A percentile compares a stretch with the other conserved stretches of the same genome.
Evolutionary conservation across 92 coral and sea anemone genomes (phyloP).

Genomic region (Metridium senile): DNA sequence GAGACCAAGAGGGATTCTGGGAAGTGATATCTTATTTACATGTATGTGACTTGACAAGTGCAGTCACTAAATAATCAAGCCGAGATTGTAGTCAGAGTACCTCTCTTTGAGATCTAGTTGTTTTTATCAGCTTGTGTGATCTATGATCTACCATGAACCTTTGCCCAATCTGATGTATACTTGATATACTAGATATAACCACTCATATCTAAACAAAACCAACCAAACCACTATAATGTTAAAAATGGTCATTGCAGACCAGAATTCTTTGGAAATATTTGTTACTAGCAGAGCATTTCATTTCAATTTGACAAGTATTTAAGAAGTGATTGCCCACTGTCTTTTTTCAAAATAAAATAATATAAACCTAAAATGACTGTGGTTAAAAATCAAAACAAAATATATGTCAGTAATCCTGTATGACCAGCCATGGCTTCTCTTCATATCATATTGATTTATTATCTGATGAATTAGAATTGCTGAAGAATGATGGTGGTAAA

Average conservation of each 20-base stretch:
- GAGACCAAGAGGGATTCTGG: too few relatives aligned
- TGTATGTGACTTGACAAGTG: background rate
- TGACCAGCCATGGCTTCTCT: background rate
- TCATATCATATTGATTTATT: slow-evolving; percentile 41
- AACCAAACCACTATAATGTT: background rate
- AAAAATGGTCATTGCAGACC: background rate
- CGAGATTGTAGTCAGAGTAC: too few relatives aligned
- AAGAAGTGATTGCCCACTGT: slow-evolving; percentile 3
- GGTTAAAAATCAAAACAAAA: background rate
- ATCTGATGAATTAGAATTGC: slow-evolving; percentile 39
- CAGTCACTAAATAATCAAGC: too few relatives aligned
- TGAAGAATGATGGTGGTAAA: slow-evolving; percentile 83
- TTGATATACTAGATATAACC: too few relatives aligned
- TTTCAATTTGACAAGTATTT: background rate
- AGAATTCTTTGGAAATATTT: slow-evolving; percentile 14
- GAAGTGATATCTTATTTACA: too few relatives aligned
- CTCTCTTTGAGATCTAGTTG: too few relatives aligned
- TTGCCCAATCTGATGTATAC: too few relatives aligned
- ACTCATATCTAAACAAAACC: slow-evolving; percentile 1
- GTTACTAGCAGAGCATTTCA: too few relatives aligned
- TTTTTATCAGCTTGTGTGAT: too few relatives aligned
- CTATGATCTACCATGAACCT: too few relatives aligned
- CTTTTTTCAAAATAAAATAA: slow-evolving; percentile 19
- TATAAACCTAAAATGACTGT: slow-evolving; percentile 5
- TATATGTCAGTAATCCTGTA: slow-evolving; percentile 2